Evolutionary conservation across 2,888 invertebrate species (phyloP), one percentile per base, ranked within the genome.

Genomic region (Tolmerus cingulatus): DNA sequence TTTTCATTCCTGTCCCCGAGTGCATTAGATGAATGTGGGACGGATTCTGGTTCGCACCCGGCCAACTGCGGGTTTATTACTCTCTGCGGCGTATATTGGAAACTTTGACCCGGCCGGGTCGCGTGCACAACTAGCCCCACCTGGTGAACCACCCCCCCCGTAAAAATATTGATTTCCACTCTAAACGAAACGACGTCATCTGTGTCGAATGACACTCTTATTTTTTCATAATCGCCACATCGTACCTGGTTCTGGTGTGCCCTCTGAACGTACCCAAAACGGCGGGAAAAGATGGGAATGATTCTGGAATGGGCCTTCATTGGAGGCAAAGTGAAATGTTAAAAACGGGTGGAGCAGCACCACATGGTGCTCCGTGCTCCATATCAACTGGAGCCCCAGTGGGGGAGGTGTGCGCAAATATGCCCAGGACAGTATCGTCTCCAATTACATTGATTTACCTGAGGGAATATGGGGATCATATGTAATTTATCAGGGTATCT

Each of bases 401-500:
- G 77, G 16, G 1, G 77, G 16, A 8, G 40, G 46, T 81, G 51
- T 51, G 81, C 51, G 46, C 81, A 46, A 46, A 46, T 30, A 51
- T n/a, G 46, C 81, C 30, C 23, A 16, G 27, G 51, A 51, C 30
- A 34, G 55, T 81, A 51, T 51, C 55, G 51, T 51, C 81, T 27
- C 51, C 51, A 51, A 81, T 81, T 55, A 81, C 81, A 81, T 51
- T 81, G 81, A 51, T 81, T 51, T 81, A 51, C 55, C 55, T 51
- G 27, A 23, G 55, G 30, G 55, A 55, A 81, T 55, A 81, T 55
- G 12, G 30, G 46, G 55, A 81, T 51, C 55, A 81, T 55, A 55
- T 81, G 81, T 55, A 81, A 81, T 81, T 81, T 81, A 81, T 81
- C 46, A 51, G 30, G 30, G 27, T 51, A 55, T 81, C 55, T 27